These are phyloP conservation scores for Vulpes vulpes DNA, from an alignment of 2,113 vertebrate species.

Conservation along the genomic window DNA sequence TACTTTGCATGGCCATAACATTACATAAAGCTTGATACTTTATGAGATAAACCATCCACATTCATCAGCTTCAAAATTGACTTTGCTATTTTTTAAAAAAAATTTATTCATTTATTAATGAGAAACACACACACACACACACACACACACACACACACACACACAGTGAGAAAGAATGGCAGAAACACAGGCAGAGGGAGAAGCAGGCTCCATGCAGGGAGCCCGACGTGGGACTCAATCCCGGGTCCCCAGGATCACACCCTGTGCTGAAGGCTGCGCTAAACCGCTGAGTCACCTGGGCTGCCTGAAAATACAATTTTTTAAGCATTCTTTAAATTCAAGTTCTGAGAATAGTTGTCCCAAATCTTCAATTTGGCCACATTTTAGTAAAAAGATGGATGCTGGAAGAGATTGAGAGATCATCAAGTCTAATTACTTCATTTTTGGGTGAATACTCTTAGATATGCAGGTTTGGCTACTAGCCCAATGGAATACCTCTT, in stretches of 20 bases:
- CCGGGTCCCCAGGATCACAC: too few relatives aligned
- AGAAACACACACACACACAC: too few relatives aligned
- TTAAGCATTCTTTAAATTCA: background rate
- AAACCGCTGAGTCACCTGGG: too few relatives aligned
- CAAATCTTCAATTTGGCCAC: background rate
- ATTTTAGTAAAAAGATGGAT: constrained; percentile 10
- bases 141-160: too few relatives aligned
- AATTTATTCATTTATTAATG: too few relatives aligned
- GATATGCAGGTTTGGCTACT: background rate
- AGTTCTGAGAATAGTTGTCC: background rate
- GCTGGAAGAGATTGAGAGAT: background rate
- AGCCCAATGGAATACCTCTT: background rate
- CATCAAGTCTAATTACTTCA: background rate
- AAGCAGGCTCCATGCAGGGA: too few relatives aligned
- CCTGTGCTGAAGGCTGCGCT: too few relatives aligned
- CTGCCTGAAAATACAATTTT: background rate
- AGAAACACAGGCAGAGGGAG: too few relatives aligned
- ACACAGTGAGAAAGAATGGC: too few relatives aligned
- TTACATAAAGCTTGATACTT: background rate
- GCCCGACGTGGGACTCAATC: too few relatives aligned
- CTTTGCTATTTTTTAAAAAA: background rate
- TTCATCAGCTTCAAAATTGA: constrained; percentile 3
- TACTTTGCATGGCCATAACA: background rate
- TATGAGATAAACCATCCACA: background rate
- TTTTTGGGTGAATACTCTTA: background rate